phyloP scores from a whole-genome alignment of 2,113 vertebrate genomes.

The Sinocyclocheilus maitianheensis region DNA sequence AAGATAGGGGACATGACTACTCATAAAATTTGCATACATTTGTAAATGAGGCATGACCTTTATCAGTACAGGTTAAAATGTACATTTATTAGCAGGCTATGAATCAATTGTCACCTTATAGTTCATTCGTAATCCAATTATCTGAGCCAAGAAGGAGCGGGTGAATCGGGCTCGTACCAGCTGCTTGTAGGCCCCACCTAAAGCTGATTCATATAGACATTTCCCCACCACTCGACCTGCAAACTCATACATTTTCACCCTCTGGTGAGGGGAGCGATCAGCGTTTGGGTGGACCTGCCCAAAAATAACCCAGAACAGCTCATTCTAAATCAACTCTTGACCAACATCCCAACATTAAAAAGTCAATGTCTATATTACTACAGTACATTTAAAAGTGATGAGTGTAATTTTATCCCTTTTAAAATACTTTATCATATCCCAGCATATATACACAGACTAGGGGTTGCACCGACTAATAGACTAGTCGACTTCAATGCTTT shows the following conservation, averaged over 20 bases:
- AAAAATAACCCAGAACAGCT: constrained; percentile 18
- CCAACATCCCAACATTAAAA: not conserved
- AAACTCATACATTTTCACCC: constrained; percentile 95
- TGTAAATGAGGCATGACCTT: not conserved
- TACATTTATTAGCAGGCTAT: not conserved
- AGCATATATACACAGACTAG: not conserved
- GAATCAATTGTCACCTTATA: constrained; percentile 81
- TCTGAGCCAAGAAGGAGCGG: constrained; percentile 96
- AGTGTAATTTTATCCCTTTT: not conserved
- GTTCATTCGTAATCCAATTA: constrained; percentile 98
- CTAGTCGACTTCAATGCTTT: no score
- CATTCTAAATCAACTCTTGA: not conserved
- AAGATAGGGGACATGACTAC: not conserved
- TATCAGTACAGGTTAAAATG: not conserved
- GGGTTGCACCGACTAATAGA: no score
- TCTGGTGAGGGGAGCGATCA: constrained; percentile 82
- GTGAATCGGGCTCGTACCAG: constrained; percentile 95
- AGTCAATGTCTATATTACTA: not conserved
- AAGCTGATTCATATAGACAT: constrained; percentile 94
- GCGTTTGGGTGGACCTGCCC: constrained; percentile 94
- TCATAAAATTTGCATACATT: not conserved
- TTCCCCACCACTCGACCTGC: constrained; percentile 94
- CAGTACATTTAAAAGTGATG: not conserved
- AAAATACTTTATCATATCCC: not conserved
- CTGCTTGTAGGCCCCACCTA: constrained; percentile 93